Percentiles rank a stretch among this genome's conserved stretches.
phyloP scores from a whole-genome alignment of 2,797 vertebrate species.

The Crocodylus rhombifer region DNA sequence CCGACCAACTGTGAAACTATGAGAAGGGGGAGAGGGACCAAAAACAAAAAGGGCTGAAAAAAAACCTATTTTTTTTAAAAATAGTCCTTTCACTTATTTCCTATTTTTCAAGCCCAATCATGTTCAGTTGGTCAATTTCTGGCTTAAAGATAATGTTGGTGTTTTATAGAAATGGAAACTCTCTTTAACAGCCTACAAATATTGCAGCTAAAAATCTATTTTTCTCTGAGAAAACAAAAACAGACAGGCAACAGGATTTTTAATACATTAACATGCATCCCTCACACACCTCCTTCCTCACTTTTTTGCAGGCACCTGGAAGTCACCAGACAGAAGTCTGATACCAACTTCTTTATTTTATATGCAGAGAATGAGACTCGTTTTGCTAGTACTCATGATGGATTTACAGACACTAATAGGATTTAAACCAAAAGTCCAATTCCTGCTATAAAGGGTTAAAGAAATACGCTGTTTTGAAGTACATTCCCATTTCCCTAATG shows the following conservation, averaged over 20 bases:
- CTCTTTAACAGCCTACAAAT: not conserved
- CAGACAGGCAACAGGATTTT: not conserved
- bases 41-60: too few species aligned
- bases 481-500: not conserved
- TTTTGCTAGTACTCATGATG: not conserved
- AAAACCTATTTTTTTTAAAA: not conserved
- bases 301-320: too few species aligned
- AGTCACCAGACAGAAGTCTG: not conserved
- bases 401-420: not conserved
- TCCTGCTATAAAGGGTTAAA: conserved; percentile 7
- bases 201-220: not conserved
- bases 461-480: conserved; percentile 10
- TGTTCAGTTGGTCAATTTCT: not conserved
- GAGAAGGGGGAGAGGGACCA: too few species aligned
- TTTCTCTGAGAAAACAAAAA: not conserved
- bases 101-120: not conserved
- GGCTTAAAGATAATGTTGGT: not conserved
- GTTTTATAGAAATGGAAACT: not conserved
- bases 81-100: not conserved
- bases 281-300: too few species aligned
- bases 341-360: conserved; percentile 11
- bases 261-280: too few species aligned
- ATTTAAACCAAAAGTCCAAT: conserved; percentile 45
- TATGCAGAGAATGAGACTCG: not conserved
- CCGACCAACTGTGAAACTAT: too few species aligned